Percentiles rank a stretch among this genome's conserved stretches.
Evolutionary conservation across 2,797 vertebrate species (phyloP).

Genomic region (Pachyuromys duprasi): DNA sequence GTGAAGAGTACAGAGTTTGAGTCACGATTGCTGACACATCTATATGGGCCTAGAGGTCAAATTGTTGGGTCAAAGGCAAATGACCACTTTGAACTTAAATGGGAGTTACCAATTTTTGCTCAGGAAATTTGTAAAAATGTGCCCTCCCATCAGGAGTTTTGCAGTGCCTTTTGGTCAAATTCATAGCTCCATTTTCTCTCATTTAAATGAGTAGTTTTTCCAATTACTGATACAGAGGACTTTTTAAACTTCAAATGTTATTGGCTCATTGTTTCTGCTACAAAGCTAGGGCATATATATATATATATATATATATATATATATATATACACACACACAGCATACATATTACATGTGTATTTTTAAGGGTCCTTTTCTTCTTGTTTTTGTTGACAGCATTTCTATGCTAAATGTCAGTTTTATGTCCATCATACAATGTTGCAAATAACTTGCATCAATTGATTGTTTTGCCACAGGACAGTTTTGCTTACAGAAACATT

Average conservation of each 20-base stretch:
- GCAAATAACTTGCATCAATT: neutral
- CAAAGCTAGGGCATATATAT: neutral
- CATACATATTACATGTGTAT: neutral
- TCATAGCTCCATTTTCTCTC: neutral
- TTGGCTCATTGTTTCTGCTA: constrained; percentile 1
- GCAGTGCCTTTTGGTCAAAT: neutral
- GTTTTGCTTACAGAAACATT: neutral
- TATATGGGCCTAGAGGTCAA: neutral
- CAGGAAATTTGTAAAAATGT: neutral
- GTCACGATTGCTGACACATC: neutral
- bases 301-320: neutral
- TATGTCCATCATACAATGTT: neutral
- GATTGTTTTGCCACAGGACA: neutral
- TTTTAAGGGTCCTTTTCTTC: neutral
- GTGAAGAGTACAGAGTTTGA: neutral
- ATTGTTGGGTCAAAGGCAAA: neutral
- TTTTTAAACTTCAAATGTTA: neutral
- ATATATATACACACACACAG: neutral
- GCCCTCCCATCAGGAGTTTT: neutral
- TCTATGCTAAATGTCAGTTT: neutral
- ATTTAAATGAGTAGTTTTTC: neutral
- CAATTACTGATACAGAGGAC: neutral
- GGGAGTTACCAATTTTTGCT: neutral
- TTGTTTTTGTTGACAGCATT: neutral
- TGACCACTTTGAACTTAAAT: neutral